Evolutionary conservation across 1,140 invertebrate species (phyloP).

Genomic region (Ips nitidus): DNA sequence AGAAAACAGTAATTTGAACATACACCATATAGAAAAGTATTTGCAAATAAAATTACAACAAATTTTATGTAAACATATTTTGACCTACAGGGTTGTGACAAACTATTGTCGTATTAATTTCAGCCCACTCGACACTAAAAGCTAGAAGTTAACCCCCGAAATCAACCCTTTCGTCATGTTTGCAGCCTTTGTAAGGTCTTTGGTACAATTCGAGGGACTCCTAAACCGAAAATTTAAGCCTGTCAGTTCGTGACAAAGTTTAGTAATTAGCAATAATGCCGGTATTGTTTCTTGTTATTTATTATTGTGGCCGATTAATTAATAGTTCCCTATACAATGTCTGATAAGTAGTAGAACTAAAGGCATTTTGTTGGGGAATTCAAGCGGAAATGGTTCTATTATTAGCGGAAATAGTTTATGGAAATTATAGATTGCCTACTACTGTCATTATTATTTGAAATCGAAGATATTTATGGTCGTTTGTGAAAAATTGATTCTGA

Average conservation of each 20-base stretch:
- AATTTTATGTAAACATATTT: too few relatives aligned
- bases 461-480: too few relatives aligned
- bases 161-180: neutral
- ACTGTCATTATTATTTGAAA: too few relatives aligned
- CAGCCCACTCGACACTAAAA: neutral
- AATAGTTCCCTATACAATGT: neutral
- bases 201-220: neutral
- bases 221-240: neutral
- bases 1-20: too few relatives aligned
- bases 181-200: neutral
- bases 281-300: constrained; percentile 1
- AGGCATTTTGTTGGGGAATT: neutral
- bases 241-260: constrained; percentile 3
- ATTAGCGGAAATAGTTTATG: neutral
- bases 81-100: neutral
- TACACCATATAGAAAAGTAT: too few relatives aligned
- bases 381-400: neutral
- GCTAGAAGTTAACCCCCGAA: neutral
- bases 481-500: too few relatives aligned
- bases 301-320: neutral
- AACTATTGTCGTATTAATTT: neutral
- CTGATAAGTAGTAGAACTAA: neutral
- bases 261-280: neutral
- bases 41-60: too few relatives aligned
- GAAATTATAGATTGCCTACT: too few relatives aligned